Conservation (phyloP, 2,797 vertebrate species). For the Lindbergichthys nudifrons region DNA sequence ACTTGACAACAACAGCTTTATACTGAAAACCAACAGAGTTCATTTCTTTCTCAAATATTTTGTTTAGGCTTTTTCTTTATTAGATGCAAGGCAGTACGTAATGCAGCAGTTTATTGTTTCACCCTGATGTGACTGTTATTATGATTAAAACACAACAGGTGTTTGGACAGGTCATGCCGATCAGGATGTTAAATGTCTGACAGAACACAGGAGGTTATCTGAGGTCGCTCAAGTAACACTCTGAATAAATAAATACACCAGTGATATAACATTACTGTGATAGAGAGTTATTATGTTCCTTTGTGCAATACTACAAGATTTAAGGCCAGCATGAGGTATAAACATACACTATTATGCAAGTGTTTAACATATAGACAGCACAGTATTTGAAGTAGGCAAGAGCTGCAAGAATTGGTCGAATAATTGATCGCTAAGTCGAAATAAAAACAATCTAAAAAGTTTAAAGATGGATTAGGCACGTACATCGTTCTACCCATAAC, state of each 20-base stretch:
- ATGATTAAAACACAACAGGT: not conserved
- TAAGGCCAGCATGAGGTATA: no score
- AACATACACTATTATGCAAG: no score
- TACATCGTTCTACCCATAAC: not conserved
- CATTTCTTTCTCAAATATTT: no score
- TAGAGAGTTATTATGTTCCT: not conserved
- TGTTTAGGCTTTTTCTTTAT: not conserved
- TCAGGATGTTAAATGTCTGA: constrained; percentile 14
- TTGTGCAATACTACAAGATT: not conserved
- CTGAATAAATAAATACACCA: constrained; percentile 2
- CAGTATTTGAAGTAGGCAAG: no score
- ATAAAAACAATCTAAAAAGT: no score
- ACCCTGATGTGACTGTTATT: not conserved
- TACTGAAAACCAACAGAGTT: not conserved
- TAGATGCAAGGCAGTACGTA: not conserved
- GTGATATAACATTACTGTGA: not conserved
- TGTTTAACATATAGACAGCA: no score
- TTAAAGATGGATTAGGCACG: no score
- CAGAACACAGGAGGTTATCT: not conserved
- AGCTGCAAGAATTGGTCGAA: no score
- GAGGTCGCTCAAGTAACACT: constrained; percentile 9
- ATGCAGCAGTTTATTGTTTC: not conserved
- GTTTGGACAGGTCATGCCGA: not conserved
- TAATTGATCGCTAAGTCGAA: no score
- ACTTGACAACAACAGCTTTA: not conserved